Conservation (phyloP, 2,797 vertebrate species). For the Sebastes diploproa region DNA sequence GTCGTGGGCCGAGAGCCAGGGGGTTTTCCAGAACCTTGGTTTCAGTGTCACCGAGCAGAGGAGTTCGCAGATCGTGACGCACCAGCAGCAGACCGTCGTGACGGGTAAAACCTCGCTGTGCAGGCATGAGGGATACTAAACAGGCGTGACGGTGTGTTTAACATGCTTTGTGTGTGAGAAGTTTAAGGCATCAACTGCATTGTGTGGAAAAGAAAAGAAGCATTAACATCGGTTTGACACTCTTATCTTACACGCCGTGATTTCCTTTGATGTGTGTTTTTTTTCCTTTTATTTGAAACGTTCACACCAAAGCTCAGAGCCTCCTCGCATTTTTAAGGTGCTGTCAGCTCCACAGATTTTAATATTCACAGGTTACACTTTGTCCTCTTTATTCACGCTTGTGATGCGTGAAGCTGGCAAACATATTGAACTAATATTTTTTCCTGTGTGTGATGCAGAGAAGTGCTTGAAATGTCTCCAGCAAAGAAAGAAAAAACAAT, state of each 20-base stretch:
- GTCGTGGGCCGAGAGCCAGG: constrained; percentile 90
- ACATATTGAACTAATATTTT: constrained; percentile 49
- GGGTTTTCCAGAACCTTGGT: constrained; percentile 86
- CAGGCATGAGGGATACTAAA: constrained; percentile 79
- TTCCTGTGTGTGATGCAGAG: constrained; percentile 9
- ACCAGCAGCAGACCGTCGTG: constrained; percentile 84
- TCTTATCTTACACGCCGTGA: background rate
- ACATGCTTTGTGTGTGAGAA: constrained; percentile 42
- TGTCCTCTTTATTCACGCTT: constrained; percentile 40
- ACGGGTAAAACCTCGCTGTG: constrained; percentile 87
- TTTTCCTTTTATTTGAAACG: background rate
- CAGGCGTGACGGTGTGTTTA: constrained; percentile 67
- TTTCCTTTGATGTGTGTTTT: constrained; percentile 15
- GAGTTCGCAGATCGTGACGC: constrained; percentile 83
- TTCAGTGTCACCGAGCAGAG: constrained; percentile 85
- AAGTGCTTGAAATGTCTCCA: constrained; percentile 3
- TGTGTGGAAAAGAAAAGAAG: constrained; percentile 32
- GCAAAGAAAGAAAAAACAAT: background rate
- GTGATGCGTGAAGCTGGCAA: constrained; percentile 33
- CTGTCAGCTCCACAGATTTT: constrained; percentile 28
- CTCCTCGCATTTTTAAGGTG: background rate
- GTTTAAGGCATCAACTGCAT: constrained; percentile 31
- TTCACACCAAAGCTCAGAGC: background rate
- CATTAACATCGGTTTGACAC: constrained; percentile 24
- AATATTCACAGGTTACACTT: constrained; percentile 31